These are phyloP conservation scores for Chionis minor DNA, from an alignment of 2,113 vertebrate genomes.

Conservation along the genomic window DNA sequence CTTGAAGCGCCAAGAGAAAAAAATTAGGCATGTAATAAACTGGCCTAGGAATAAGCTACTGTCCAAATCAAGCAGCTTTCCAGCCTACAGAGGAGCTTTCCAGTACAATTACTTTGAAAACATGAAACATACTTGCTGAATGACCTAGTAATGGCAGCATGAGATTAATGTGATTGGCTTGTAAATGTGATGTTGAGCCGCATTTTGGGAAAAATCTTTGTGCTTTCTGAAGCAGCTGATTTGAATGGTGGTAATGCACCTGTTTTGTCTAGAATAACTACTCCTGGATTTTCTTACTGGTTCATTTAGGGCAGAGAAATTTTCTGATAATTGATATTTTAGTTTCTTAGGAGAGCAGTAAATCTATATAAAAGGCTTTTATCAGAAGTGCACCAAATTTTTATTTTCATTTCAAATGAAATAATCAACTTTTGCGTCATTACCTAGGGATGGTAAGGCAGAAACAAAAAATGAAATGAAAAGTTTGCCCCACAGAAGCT, in stretches of 20 bases:
- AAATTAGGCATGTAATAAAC: background rate
- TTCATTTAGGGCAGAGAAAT: background rate
- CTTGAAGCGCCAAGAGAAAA: background rate
- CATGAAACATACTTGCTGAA: background rate
- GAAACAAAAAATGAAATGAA: background rate
- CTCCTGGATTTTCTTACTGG: background rate
- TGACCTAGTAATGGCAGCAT: background rate
- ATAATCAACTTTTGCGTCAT: background rate
- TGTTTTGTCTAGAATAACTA: background rate
- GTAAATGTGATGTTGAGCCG: background rate
- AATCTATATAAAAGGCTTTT: background rate
- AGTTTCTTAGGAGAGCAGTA: background rate
- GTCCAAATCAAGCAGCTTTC: background rate
- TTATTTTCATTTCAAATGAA: background rate
- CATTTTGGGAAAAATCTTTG: background rate
- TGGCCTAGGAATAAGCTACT: background rate
- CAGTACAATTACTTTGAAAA: background rate
- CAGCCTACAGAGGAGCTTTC: background rate
- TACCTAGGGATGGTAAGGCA: background rate
- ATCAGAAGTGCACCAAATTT: background rate
- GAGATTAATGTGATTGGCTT: background rate
- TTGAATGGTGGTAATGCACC: background rate
- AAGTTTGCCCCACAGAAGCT: background rate
- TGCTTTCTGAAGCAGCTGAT: background rate
- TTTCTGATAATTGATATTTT: background rate